Base-by-base conservation (phyloP, 2,797 vertebrate species). In the Sebastes aleutianus region DNA sequence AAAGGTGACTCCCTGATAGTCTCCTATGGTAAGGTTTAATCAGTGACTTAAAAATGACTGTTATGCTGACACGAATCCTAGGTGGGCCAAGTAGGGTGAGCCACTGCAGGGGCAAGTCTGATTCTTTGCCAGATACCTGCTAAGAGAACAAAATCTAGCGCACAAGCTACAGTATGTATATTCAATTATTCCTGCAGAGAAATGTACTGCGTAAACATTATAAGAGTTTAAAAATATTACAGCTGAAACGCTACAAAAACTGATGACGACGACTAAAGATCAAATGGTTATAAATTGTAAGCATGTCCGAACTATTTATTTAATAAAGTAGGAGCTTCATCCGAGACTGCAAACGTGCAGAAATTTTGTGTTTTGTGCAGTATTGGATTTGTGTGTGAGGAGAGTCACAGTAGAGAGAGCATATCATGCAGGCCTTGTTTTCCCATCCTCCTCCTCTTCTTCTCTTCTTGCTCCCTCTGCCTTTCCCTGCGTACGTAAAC, bases 51-150 rank as follows among this genome's bases (percentile, higher is more conserved):
- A 82, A 88, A 75, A 85, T 72, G 84, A 90, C 87, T 85, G 75
- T 85, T 82, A 68, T 92, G 87, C 90, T 93, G 91, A 92, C 88
- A 91, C 76, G 1, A 67, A 82, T 73, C 76, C 83, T 71, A 39
- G 54, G 14, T 71, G 73, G 67, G 82, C 84, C 69, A 79, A 67
- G 78, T 36, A 76, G 86, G 64, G 73, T 70, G 87, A 86, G 86
- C 57, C 74, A 68, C 74, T 83, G 86, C 62, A 67, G 74, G 79
- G 74, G 58, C 66, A 24, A 66, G 70, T 79, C 79, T 72, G 70
- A 80, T 67, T 76, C 72, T 67, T 68, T 14, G 13, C 57, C 57
- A 78, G 54, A 20, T 43, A 70, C 74, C 68, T 57, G 78, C 72
- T 39, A 56, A 56, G 50, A 29, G 64, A 80, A 80, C 36, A 59